Evolutionary conservation across 2,797 vertebrate species (phyloP).

Genomic region (Thalassophryne amazonica): DNA sequence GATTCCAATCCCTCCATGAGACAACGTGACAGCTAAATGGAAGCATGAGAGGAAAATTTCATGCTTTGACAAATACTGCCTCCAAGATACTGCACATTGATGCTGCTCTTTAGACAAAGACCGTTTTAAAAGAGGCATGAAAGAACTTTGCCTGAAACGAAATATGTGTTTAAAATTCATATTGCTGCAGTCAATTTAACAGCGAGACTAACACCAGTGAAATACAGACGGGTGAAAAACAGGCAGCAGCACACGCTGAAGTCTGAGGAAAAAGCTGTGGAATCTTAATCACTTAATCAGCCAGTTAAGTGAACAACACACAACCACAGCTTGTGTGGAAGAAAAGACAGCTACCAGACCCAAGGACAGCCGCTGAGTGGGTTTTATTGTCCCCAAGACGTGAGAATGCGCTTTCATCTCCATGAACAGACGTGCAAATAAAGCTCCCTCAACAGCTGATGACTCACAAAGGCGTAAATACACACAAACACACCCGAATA

Average conservation of each 20-base stretch:
- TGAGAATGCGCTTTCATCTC: constrained; percentile 53
- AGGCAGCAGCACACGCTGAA: constrained; percentile 11
- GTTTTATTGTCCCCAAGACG: constrained; percentile 33
- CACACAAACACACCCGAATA: constrained; percentile 10
- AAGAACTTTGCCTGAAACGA: too few species aligned
- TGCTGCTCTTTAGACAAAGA: too few species aligned
- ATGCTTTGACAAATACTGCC: too few species aligned
- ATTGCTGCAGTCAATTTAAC: too few species aligned
- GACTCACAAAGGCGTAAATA: constrained; percentile 46
- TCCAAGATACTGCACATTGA: too few species aligned
- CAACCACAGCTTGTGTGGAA: constrained; percentile 29
- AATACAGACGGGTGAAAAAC: constrained; percentile 11
- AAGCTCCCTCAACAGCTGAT: constrained; percentile 63
- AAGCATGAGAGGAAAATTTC: too few species aligned
- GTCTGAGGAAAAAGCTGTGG: constrained; percentile 13
- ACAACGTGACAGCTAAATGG: too few species aligned
- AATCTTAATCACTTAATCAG: constrained; percentile 73
- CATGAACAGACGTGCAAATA: constrained; percentile 31
- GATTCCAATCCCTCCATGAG: too few species aligned
- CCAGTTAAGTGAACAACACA: constrained; percentile 48
- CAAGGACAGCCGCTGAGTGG: constrained; percentile 6
- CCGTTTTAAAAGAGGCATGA: too few species aligned
- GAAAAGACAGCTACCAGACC: constrained; percentile 17
- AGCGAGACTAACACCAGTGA: too few species aligned
- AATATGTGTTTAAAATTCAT: too few species aligned